Conservation (phyloP, 2,113 vertebrate genomes). For the Chiloscyllium plagiosum region DNA sequence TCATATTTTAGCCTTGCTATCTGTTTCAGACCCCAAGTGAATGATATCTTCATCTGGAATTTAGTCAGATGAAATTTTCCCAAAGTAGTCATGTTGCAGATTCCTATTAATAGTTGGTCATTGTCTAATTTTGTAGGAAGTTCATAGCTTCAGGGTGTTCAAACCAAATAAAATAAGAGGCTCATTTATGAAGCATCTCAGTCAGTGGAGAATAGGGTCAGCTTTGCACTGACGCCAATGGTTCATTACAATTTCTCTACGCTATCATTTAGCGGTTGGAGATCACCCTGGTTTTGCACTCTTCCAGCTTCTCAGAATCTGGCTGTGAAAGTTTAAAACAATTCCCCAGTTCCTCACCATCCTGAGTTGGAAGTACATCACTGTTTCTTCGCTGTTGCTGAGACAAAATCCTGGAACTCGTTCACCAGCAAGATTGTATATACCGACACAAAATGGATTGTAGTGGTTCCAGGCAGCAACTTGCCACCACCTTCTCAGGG, state of each 20-base stretch:
- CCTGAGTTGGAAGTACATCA: no score
- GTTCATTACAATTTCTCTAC: background rate
- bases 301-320: background rate
- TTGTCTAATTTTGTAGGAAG: background rate
- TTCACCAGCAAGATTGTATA: no score
- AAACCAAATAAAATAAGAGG: slow-evolving; percentile 13
- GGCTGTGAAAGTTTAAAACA: background rate
- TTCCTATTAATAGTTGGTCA: slow-evolving; percentile 1
- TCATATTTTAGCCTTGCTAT: background rate
- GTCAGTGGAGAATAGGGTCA: background rate
- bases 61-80: background rate
- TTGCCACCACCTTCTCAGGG: no score
- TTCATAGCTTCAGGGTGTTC: background rate
- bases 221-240: background rate
- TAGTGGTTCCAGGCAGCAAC: no score
- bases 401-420: no score
- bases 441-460: no score
- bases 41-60: background rate
- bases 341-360: background rate
- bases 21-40: background rate
- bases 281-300: background rate
- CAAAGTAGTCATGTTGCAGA: background rate
- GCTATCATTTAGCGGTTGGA: background rate
- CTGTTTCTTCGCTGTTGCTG: no score
- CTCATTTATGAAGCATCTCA: background rate